A percentile compares a stretch with the other conserved stretches of the same genome.
These are phyloP conservation scores for Gephyroberyx darwinii DNA, from an alignment of 2,797 vertebrate species.

Conservation along the genomic window DNA sequence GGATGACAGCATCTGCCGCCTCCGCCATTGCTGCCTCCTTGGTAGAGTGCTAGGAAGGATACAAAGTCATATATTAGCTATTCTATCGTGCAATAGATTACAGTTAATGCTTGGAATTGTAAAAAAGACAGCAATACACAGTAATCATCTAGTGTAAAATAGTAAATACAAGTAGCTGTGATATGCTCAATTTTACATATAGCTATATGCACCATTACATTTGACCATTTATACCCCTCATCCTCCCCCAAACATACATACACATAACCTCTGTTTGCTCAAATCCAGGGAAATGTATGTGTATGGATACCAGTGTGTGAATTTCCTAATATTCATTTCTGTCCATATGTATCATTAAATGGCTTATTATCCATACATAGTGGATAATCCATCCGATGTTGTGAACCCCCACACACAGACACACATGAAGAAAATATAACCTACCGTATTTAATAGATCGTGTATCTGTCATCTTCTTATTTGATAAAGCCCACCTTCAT, in stretches of 20 bases:
- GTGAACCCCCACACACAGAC: too few relatives aligned
- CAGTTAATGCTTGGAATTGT: not conserved
- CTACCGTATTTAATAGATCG: conserved; percentile 46
- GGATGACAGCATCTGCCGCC: conserved; percentile 38
- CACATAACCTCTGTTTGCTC: conserved; percentile 19
- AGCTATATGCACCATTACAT: conserved; percentile 64
- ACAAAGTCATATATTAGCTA: conserved; percentile 47
- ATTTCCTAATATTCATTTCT: not conserved
- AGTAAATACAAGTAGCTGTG: conserved; percentile 3
- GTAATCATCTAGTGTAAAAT: not conserved
- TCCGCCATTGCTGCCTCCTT: conserved; percentile 60
- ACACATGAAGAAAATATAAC: conserved; percentile 5
- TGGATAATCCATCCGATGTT: not conserved
- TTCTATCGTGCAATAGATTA: conserved; percentile 10
- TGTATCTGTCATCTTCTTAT: conserved; percentile 39
- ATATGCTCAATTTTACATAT: conserved; percentile 26
- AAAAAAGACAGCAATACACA: not conserved
- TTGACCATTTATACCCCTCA: conserved; percentile 48
- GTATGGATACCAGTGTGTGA: conserved; percentile 6
- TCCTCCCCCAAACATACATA: conserved; percentile 2
- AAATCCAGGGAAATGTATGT: conserved; percentile 28
- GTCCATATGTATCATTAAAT: not conserved
- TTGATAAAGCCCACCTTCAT: conserved; percentile 44
- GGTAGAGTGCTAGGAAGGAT: conserved; percentile 54
- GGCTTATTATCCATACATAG: not conserved